Evolutionary conservation across 1,140 invertebrate species (phyloP).

Genomic region (Leptopilina boulardi): DNA sequence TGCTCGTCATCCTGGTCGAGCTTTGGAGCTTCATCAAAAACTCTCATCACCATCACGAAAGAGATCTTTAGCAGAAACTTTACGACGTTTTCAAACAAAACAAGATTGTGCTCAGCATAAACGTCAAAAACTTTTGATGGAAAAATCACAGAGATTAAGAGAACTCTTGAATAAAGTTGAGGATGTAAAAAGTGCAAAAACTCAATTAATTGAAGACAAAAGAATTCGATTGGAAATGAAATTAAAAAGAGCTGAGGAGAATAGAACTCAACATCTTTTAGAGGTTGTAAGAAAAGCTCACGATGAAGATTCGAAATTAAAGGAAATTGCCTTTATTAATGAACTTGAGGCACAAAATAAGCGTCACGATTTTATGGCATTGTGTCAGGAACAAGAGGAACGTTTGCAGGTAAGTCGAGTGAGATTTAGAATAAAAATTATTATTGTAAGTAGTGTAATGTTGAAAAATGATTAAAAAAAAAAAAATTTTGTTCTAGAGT

Average conservation of each 20-base stretch:
- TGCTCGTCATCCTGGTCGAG: conserved; percentile 91
- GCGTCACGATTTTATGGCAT: conserved; percentile 90
- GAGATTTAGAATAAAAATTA: neutral
- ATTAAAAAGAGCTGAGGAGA: conserved; percentile 93
- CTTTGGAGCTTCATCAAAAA: conserved; percentile 94
- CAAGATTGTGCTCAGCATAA: conserved; percentile 90
- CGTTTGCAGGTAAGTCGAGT: conserved; percentile 81
- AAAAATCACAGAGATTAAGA: conserved; percentile 90
- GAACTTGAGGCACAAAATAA: conserved; percentile 97
- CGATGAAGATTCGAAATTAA: conserved; percentile 97
- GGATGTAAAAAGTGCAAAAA: conserved; percentile 91
- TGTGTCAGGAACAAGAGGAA: conserved; percentile 89
- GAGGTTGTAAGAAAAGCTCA: conserved; percentile 95
- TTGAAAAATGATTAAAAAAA: neutral
- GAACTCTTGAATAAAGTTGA: conserved; percentile 92
- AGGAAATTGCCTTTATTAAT: conserved; percentile 99
- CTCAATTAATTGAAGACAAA: conserved; percentile 89
- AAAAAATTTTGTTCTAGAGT: conserved; percentile 58
- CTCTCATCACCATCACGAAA: conserved; percentile 92
- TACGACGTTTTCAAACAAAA: conserved; percentile 88
- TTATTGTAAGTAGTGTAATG: neutral
- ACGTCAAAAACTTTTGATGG: conserved; percentile 86
- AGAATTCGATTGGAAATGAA: conserved; percentile 90
- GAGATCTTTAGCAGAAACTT: conserved; percentile 85
- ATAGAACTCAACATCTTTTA: conserved; percentile 86